A percentile compares a stretch with the other conserved stretches of the same genome.
Evolutionary conservation across 2,113 vertebrate species (phyloP).

Genomic region (Phalacrocorax aristotelis): DNA sequence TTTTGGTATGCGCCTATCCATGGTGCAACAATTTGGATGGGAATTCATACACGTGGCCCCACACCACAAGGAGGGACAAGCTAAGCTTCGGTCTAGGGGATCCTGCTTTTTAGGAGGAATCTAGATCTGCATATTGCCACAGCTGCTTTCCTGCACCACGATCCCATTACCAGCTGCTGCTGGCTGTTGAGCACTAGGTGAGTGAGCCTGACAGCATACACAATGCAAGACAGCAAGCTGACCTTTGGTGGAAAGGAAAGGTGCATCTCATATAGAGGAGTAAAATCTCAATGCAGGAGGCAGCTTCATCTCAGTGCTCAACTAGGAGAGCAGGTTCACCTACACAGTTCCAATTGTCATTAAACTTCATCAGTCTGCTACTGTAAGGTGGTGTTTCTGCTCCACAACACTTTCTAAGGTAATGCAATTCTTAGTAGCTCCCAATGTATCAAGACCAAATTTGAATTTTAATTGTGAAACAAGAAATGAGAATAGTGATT

Average conservation of each 20-base stretch:
- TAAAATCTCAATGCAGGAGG: not conserved
- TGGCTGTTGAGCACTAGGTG: not conserved
- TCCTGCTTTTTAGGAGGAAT: not conserved
- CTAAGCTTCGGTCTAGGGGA: not conserved
- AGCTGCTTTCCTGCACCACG: not conserved
- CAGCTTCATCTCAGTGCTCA: not conserved
- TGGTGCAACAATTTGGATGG: rapidly evolving
- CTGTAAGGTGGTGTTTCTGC: not conserved
- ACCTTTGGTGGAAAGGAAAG: not conserved
- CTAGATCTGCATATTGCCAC: not conserved
- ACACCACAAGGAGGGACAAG: not conserved
- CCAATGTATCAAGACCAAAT: not conserved
- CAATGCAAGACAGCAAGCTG: not conserved
- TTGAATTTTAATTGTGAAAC: not conserved
- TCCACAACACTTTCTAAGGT: not conserved
- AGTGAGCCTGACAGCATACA: not conserved
- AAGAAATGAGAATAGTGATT: not conserved
- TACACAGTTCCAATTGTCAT: not conserved
- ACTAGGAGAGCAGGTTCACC: not conserved
- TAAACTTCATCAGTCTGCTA: not conserved
- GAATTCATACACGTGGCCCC: not conserved
- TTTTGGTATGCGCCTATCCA: not conserved
- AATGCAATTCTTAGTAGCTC: not conserved
- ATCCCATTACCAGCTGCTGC: not conserved
- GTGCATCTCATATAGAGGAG: not conserved